Conservation (phyloP, 1,140 invertebrate genomes). For the Sitophilus oryzae region DNA sequence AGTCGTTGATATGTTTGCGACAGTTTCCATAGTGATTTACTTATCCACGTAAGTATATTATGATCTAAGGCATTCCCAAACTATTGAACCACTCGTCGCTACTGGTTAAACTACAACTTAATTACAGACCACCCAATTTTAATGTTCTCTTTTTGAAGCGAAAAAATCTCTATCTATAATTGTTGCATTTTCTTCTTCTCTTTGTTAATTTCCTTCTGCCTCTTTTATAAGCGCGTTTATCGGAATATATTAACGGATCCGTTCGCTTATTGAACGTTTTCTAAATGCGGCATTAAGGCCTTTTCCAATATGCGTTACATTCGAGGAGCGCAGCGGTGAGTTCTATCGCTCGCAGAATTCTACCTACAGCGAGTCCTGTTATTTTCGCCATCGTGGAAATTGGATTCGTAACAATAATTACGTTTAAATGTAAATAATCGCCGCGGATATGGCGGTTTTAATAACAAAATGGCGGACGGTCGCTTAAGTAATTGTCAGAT, state of each 20-base stretch:
- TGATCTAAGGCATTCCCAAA: no score
- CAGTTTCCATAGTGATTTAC: no score
- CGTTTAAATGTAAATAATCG: not conserved
- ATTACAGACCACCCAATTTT: conserved; percentile 20
- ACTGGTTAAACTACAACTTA: no score
- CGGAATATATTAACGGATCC: not conserved
- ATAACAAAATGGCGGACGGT: not conserved
- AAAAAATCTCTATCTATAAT: not conserved
- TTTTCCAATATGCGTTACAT: not conserved
- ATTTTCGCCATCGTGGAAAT: not conserved
- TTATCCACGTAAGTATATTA: no score
- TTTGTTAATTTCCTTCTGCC: not conserved
- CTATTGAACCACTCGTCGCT: no score
- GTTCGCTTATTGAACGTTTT: not conserved
- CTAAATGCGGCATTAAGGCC: not conserved
- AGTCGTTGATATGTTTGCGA: no score
- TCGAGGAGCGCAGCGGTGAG: no score
- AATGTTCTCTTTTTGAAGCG: conserved; percentile 15
- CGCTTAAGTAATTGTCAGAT: no score
- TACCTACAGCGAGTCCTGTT: not conserved
- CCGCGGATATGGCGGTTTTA: not conserved
- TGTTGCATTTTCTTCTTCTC: not conserved
- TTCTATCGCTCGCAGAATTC: no score
- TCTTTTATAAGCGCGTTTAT: not conserved
- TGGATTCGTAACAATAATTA: not conserved